Evolutionary conservation across 2,888 invertebrate genomes (phyloP), one percentile per base, ranked within the genome.

Genomic region (Acanthacorydalis orientalis): DNA sequence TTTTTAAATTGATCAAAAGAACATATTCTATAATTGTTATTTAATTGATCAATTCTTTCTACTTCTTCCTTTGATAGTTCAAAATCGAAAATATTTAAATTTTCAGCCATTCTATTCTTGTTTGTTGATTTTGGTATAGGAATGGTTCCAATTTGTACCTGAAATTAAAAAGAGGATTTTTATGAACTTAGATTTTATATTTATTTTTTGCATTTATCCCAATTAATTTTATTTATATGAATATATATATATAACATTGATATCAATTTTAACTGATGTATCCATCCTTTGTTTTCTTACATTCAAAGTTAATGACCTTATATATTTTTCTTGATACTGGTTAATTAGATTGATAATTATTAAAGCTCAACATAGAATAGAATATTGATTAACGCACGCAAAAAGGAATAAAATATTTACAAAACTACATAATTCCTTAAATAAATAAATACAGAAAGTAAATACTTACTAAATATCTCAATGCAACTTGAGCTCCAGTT

Each of bases 101-200:
- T 80, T 58, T 79, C 72, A 46, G 69, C 68, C 60, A 86, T 80
- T 55, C 83, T 72, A 0, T 74, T 65, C 54, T 79, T 79, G 0
- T 74, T 87, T 12, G 86, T 83, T 0, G 87, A 87, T 62, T 90
- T 91, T 0, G 90, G 89, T 52, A 90, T 48, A 2, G 47, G 45
- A 32, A 48, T 47, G 3, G 47, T 47, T 16, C 46, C 48, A 39
- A 38, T 40, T 47, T 44, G 44, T 42, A 43, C 8, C 44, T 45
- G 9, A 44, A 33, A 45, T n/a, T n/a, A 35, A 15, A 14, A 37
- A 35, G 10, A 31, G 6, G 2, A 41, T 11, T 2, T 11, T 35
- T 35, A 12, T 35, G 2, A 35, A 12, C 3, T n/a, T 12, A n/a
- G 4, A 11, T 35, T 7, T n/a, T 4, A 11, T 11, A 12, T 12